Percentiles rank a stretch among this genome's conserved stretches.
Evolutionary conservation across 1,140 invertebrate genomes (phyloP).

Genomic region (Cotesia vestalis): DNA sequence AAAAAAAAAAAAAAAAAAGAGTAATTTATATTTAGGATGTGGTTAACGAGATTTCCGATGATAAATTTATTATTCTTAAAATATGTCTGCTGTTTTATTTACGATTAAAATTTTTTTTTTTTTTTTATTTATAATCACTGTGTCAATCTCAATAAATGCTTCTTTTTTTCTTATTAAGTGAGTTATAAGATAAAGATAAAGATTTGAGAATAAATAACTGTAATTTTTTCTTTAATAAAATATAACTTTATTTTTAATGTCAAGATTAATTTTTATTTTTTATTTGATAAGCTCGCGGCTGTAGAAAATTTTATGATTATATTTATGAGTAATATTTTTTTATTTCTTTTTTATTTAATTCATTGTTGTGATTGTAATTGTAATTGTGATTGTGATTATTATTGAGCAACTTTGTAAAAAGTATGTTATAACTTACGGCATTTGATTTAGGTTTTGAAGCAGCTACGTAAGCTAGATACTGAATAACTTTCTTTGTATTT

Average conservation of each 20-base stretch:
- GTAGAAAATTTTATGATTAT: too few relatives aligned
- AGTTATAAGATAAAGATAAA: too few relatives aligned
- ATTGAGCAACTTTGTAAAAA: background rate
- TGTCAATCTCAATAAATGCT: too few relatives aligned
- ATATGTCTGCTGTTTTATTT: too few relatives aligned
- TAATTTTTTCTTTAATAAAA: too few relatives aligned
- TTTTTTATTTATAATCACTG: background rate
- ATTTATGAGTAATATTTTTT: too few relatives aligned
- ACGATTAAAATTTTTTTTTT: background rate
- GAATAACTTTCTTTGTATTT: constrained; percentile 99
- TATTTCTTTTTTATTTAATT: background rate
- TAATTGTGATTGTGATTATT: background rate
- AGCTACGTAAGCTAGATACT: constrained; percentile 98
- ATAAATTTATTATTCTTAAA: constrained; percentile 1
- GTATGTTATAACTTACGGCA: constrained; percentile 76
- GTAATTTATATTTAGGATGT: background rate
- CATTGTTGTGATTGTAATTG: background rate
- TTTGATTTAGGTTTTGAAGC: constrained; percentile 94
- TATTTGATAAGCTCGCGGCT: too few relatives aligned
- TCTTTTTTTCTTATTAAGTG: too few relatives aligned
- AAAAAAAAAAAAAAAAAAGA: too few relatives aligned
- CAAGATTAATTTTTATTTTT: too few relatives aligned
- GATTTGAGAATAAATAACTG: too few relatives aligned
- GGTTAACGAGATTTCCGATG: constrained; percentile 1
- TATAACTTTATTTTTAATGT: too few relatives aligned